A percentile compares a stretch with the other conserved stretches of the same genome.
These are phyloP conservation scores for Scolopax bukidnonensis DNA, from an alignment of 2,797 vertebrate genomes.

Conservation along the genomic window DNA sequence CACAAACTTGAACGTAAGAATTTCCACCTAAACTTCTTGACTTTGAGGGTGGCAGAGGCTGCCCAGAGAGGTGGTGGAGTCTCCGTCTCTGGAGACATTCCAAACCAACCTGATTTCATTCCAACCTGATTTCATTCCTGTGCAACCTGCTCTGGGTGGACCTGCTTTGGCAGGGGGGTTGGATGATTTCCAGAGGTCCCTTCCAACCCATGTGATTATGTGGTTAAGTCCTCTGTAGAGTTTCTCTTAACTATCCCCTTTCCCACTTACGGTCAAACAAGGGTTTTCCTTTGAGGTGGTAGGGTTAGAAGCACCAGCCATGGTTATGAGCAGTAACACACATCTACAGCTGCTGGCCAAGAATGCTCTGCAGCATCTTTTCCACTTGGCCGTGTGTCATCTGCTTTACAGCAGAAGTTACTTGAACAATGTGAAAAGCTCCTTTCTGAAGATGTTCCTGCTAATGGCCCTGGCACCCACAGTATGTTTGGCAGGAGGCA, in stretches of 20 bases:
- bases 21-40: no score
- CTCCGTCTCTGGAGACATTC: not conserved
- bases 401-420: not conserved
- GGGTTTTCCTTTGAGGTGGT: not conserved
- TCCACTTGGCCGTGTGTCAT: not conserved
- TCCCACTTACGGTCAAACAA: not conserved
- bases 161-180: not conserved
- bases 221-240: not conserved
- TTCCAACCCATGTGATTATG: not conserved
- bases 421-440: constrained; percentile 51
- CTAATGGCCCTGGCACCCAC: constrained; percentile 44
- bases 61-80: not conserved
- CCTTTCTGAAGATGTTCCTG: constrained; percentile 54
- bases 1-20: no score
- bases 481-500: constrained; percentile 50
- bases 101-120: not conserved
- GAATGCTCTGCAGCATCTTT: not conserved
- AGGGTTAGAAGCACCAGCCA: not conserved
- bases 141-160: not conserved
- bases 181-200: not conserved
- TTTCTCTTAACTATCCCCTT: not conserved
- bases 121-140: not conserved
- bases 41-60: not conserved
- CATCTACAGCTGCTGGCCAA: not conserved
- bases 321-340: rapidly evolving